Base-by-base conservation (phyloP, 1,140 invertebrate genomes). In the Choristoneura fumiferana region DNA sequence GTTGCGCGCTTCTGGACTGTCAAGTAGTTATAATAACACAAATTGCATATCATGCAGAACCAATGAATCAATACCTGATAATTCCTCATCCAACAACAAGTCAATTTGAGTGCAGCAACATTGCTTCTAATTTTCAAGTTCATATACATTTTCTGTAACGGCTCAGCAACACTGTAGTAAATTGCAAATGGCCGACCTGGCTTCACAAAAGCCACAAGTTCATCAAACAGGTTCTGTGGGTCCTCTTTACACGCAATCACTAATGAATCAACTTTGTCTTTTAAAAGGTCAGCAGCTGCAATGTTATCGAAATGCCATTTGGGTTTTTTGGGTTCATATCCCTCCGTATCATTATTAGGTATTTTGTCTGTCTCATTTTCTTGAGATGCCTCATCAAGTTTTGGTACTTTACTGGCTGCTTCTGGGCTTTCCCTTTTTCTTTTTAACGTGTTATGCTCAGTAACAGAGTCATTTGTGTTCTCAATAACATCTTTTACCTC, bases 61-160 rank as follows among this genome's bases (percentile, higher is more conserved):
- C n/a, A n/a, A n/a, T n/a, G n/a, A n/a, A n/a, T 29, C 6, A 29
- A 29, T 35, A 98, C 94, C 91, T 99, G 98, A 91, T 98, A 98
- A 53, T 94, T 93, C 66, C 97, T 91, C 71, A 97, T 89, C 92
- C 97, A 98, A 69, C 95, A 97, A 45, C 96, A 95, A 36, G 94
- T 94, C 0, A 99, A 76, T 80, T 92, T 93, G 18, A 98, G 75
- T 74, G 93, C 94, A 12, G 95, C 91, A 8, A 96, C 92, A 79
- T 93, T 92, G 12, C 90, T 91, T 9, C 89, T 81, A 39, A 91
- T 89, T 80, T 96, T 97, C 9, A 98, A 80, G 62, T 92, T 91
- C 34, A 93, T 83, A 78, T 95, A 98, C 37, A 95, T 92, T 57
- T 97, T 95, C 68, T 95, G 91, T 8, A 98, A 82, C 1, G 96